Percentiles rank a stretch among this genome's conserved stretches.
Evolutionary conservation across 2,113 vertebrate species (phyloP).

Genomic region (Petaurus breviceps): DNA sequence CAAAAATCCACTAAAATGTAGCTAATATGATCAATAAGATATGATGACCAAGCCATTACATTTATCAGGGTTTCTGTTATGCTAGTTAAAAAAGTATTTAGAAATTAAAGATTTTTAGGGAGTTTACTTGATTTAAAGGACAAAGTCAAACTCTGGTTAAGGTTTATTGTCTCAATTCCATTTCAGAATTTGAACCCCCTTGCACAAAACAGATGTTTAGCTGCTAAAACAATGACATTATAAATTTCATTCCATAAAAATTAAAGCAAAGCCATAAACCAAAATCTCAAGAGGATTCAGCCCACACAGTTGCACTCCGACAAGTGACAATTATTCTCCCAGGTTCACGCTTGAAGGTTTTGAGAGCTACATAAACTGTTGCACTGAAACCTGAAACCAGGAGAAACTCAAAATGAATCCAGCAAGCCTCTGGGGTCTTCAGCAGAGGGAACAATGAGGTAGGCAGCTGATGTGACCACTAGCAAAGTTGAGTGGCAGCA

Average conservation of each 20-base stretch:
- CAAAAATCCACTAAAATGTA: neutral
- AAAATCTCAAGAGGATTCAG: conserved; percentile 49
- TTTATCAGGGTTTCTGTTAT: neutral
- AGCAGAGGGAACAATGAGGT: neutral
- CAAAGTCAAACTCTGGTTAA: conserved; percentile 40
- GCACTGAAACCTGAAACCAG: neutral
- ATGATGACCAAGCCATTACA: neutral
- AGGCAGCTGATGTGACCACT: neutral
- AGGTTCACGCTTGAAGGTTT: accelerated
- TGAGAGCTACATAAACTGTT: neutral
- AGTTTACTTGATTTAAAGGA: conserved; percentile 37
- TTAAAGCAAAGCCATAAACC: conserved; percentile 51
- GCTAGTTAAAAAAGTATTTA: conserved; percentile 17
- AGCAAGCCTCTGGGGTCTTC: neutral
- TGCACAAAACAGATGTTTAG: conserved; percentile 51
- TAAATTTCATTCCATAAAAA: conserved; percentile 62
- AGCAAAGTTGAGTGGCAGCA: accelerated
- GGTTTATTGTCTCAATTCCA: conserved; percentile 45
- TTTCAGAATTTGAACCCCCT: conserved; percentile 29
- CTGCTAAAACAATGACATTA: conserved; percentile 56
- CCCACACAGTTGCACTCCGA: conserved; percentile 14
- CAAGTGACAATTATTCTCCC: neutral
- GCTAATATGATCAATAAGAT: conserved; percentile 20
- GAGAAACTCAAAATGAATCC: neutral
- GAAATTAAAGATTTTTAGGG: conserved; percentile 11